Evolutionary conservation across 2,888 invertebrate genomes (phyloP).

Genomic region (Galeopsomyia nigrocyanea): DNA sequence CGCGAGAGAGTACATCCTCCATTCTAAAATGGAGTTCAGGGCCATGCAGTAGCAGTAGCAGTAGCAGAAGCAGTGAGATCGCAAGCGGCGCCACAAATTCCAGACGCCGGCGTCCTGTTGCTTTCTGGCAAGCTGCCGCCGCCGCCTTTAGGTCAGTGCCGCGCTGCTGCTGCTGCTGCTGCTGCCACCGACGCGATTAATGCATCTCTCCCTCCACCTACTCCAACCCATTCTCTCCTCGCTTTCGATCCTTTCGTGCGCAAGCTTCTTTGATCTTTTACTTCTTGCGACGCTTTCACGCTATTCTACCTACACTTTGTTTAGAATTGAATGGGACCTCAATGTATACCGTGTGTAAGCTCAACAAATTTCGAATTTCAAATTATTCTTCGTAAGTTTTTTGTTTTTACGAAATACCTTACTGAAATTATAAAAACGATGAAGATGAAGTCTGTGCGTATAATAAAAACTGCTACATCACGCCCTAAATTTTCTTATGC

Average conservation of each 20-base stretch:
- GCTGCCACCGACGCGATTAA: conserved; percentile 17
- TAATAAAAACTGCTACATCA: conserved; percentile 2
- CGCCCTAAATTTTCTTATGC: too few species aligned
- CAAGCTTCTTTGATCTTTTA: not conserved
- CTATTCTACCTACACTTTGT: too few species aligned
- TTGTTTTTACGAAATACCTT: too few species aligned
- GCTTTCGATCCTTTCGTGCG: not conserved
- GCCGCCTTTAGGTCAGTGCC: conserved; percentile 36
- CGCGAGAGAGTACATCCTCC: conserved; percentile 27
- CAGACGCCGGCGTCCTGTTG: conserved; percentile 26
- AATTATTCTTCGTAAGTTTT: too few species aligned
- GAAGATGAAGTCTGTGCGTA: too few species aligned
- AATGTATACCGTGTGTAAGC: too few species aligned
- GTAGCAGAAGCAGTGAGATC: not conserved
- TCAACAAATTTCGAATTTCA: too few species aligned
- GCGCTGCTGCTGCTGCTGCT: too few species aligned
- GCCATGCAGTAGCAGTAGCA: conserved; percentile 3
- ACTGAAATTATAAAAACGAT: too few species aligned
- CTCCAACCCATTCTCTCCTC: not conserved
- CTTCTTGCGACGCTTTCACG: too few species aligned
- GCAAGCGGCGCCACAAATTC: conserved; percentile 15
- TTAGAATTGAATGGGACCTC: too few species aligned
- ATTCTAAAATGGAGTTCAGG: conserved; percentile 44
- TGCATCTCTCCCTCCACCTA: conserved; percentile 10
- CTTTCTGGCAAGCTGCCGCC: conserved; percentile 15